Evolutionary conservation across 2,888 invertebrate species (phyloP).

Genomic region (Caenorhabditis virilis): DNA sequence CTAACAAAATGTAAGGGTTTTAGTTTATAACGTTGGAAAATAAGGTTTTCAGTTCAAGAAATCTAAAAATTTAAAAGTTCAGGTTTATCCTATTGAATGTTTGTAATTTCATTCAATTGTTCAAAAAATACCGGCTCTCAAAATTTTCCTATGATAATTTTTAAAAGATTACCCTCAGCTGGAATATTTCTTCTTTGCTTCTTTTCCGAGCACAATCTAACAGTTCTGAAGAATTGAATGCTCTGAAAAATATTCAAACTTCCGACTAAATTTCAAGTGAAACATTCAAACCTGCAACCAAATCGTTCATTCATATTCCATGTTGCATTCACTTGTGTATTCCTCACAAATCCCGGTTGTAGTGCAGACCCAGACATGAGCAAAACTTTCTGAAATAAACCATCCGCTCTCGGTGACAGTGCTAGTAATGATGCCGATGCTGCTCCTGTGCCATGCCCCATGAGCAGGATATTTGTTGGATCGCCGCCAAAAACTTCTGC

Average conservation of each 20-base stretch:
- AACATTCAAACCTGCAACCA: too few species aligned
- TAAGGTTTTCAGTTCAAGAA: too few species aligned
- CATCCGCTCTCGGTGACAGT: conserved; percentile 65
- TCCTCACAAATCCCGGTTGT: conserved; percentile 65
- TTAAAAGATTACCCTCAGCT: too few species aligned
- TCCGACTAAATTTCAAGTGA: too few species aligned
- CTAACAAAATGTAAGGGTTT: too few species aligned
- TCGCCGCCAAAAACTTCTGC: conserved; percentile 67
- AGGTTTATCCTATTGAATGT: too few species aligned
- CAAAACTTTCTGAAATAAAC: conserved; percentile 66
- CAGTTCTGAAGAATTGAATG: conserved; percentile 66
- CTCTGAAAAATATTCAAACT: conserved; percentile 37
- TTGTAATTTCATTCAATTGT: too few species aligned
- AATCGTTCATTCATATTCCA: conserved; percentile 62
- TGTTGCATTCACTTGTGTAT: conserved; percentile 68
- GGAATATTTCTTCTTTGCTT: conserved; percentile 62
- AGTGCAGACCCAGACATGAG: conserved; percentile 68
- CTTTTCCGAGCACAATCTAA: conserved; percentile 65
- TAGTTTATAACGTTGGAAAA: too few species aligned
- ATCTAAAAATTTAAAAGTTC: too few species aligned
- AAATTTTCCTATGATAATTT: too few species aligned
- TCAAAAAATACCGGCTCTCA: too few species aligned
- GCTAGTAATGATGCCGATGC: conserved; percentile 65
- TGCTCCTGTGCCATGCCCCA: conserved; percentile 68
- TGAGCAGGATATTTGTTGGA: conserved; percentile 61